These are phyloP conservation scores for Forbesichthys papilliferus DNA, from an alignment of 2,113 vertebrate genomes.

Conservation along the genomic window DNA sequence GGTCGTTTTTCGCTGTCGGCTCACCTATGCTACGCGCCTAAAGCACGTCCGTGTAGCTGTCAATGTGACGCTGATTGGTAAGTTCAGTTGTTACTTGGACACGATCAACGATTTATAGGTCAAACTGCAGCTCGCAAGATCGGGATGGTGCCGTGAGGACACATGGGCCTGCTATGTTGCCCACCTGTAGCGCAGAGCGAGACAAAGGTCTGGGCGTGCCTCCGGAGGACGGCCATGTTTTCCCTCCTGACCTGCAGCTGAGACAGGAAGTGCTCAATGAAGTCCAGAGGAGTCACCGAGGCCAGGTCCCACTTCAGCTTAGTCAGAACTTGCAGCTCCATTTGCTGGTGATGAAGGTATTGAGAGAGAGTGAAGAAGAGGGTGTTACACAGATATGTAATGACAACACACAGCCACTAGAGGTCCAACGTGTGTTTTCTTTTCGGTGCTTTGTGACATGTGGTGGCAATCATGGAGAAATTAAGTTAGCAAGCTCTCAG, in stretches of 20 bases:
- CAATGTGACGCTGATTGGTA: too few relatives aligned
- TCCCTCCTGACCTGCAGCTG: conserved; percentile 87
- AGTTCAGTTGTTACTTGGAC: too few relatives aligned
- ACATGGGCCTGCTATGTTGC: conserved; percentile 11
- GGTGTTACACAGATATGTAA: neutral
- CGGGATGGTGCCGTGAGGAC: too few relatives aligned
- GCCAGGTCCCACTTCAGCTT: conserved; percentile 97
- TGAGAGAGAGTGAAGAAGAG: neutral
- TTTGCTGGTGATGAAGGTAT: conserved; percentile 77
- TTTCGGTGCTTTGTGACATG: too few relatives aligned
- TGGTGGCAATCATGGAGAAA: too few relatives aligned
- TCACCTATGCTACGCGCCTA: too few relatives aligned
- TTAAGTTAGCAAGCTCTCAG: too few relatives aligned
- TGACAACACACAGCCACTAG: conserved; percentile 2
- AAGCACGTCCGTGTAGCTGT: too few relatives aligned
- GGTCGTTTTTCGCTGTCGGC: too few relatives aligned
- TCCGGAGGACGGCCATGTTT: conserved; percentile 87
- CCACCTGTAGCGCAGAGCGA: conserved; percentile 95
- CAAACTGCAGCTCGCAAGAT: too few relatives aligned
- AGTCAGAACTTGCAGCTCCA: conserved; percentile 92
- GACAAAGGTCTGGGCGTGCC: conserved; percentile 94
- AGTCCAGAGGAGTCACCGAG: conserved; percentile 90
- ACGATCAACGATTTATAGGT: too few relatives aligned
- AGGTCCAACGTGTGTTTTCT: neutral
- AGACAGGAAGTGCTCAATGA: conserved; percentile 93